Conservation (phyloP, 2,797 vertebrate species). For the Manis javanica region DNA sequence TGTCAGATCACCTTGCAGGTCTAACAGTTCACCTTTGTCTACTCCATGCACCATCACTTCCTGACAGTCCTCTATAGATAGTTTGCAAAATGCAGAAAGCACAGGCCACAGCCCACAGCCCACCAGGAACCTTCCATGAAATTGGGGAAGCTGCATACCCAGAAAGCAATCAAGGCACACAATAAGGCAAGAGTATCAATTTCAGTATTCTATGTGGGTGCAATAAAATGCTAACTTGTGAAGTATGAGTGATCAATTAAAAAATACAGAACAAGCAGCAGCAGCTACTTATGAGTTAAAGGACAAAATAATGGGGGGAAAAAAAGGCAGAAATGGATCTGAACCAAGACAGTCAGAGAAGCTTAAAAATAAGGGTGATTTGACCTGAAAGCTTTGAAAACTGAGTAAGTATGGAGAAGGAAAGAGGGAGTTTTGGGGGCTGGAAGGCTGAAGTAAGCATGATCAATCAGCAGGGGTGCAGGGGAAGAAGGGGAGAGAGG, state of each 20-base stretch:
- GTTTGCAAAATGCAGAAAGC: slow-evolving; percentile 9
- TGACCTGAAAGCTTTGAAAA: slow-evolving; percentile 12
- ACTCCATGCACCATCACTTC: neutral
- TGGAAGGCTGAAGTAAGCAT: neutral
- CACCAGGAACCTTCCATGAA: neutral
- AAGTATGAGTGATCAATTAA: slow-evolving; percentile 15
- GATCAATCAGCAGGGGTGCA: neutral
- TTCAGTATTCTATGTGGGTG: slow-evolving; percentile 5
- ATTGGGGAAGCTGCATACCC: neutral
- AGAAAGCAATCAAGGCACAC: neutral
- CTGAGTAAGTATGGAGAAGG: neutral
- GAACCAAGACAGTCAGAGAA: slow-evolving; percentile 27
- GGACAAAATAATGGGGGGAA: neutral
- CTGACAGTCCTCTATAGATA: neutral
- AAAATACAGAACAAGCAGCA: slow-evolving; percentile 43
- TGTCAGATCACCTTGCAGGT: neutral
- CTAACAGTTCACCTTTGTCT: neutral
- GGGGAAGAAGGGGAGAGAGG: neutral
- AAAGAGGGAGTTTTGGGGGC: neutral
- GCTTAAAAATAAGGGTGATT: neutral
- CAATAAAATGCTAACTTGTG: neutral
- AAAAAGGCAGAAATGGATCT: neutral
- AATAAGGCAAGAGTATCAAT: neutral
- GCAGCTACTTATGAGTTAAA: slow-evolving; percentile 20
- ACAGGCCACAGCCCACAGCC: neutral